Base-by-base conservation (phyloP, 2,113 vertebrate species). In the Bombycilla garrulus region DNA sequence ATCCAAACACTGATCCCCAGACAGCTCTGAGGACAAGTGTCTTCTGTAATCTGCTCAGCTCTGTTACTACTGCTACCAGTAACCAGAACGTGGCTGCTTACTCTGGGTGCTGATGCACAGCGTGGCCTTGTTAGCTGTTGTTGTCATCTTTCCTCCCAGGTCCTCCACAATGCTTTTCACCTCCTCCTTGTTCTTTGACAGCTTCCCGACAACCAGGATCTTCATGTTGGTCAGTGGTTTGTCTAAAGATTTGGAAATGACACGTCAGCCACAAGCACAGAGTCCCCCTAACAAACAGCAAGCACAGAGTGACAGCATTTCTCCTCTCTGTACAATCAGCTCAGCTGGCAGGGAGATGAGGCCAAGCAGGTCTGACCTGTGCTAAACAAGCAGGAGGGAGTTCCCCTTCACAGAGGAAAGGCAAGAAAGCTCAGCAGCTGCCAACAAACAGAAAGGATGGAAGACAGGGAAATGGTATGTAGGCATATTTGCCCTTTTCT, bases 81-180 rank as follows among this genome's bases (percentile, higher is more conserved):
- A 56, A 82, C 11, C 13, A 21, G 8, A 18, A 53, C 38, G 80
- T 0, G 15, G 40, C 40, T 38, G 95, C 99, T 98, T 82, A 99
- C 99, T 99, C 94, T 98, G 98, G 15, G 98, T 98, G 97, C 99
- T 99, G 97, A 99, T 96, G 95, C 99, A 99, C 67, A 99, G 86
- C 4, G 97, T 97, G 42, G 99, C 99, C 95, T 99, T 99, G 96
- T 81, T 98, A 87, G 97, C 98, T 0, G 98, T 97, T 9, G 98
- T 83, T 0, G 98, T 99, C 65, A 99, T 96, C 97, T 99, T 99
- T 44, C 99, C 99, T 35, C 99, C 99, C 31, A 99, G 91, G 23
- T 98, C 98, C 95, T 99, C 99, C 19, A 99, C 97, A 4, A 48
- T 57, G 42, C 95, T 86, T 95, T 99, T 99, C 82, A 99, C 84